phyloP scores from a whole-genome alignment of 2,113 vertebrate species.

The Vanacampus margaritifer region DNA sequence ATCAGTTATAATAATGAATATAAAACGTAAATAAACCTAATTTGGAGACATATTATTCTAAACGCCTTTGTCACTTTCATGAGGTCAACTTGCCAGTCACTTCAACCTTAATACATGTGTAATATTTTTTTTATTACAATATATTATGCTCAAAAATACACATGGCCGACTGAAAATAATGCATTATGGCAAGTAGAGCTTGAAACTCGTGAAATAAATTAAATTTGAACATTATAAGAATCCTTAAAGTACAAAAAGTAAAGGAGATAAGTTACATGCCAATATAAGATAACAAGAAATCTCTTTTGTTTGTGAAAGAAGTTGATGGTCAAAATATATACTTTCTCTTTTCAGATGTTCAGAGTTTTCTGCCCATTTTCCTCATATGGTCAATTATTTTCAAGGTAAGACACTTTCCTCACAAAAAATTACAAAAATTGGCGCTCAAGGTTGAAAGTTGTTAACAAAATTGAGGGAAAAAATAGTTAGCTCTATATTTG shows the following conservation, averaged over 20 bases:
- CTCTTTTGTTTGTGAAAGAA: background rate
- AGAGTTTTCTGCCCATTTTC: slow-evolving; percentile 19
- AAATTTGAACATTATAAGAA: background rate
- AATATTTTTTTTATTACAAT: no score
- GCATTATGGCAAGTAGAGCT: background rate
- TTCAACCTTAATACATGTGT: background rate
- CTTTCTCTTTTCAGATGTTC: slow-evolving; percentile 32
- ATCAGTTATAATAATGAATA: no score
- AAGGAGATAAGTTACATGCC: background rate
- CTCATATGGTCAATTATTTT: slow-evolving; percentile 23
- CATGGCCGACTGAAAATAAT: no score
- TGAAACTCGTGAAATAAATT: background rate
- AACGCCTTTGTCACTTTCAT: background rate
- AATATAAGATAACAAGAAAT: background rate
- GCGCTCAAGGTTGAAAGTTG: no score
- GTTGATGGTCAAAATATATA: background rate
- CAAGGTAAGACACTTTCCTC: slow-evolving; percentile 39
- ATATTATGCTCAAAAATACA: no score
- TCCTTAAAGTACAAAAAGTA: background rate
- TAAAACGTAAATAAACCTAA: background rate
- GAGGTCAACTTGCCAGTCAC: background rate
- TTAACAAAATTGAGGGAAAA: no score
- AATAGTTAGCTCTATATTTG: no score
- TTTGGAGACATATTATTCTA: background rate
- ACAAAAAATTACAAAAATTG: no score